phyloP scores from a whole-genome alignment of 2,888 invertebrate species.

The Acronicta alni region DNA sequence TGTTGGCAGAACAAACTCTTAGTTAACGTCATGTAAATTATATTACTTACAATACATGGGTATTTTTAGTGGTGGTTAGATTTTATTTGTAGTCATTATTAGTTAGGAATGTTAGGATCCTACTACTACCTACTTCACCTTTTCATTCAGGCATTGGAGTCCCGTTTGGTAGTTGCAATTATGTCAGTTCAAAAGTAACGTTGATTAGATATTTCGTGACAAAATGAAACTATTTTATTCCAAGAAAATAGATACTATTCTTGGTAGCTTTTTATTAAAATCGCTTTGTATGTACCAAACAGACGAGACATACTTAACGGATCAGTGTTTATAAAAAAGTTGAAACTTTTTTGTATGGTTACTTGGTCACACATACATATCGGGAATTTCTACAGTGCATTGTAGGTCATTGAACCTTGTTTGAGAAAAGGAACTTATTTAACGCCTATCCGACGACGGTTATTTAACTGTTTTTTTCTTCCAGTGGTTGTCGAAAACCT shows the following conservation, averaged over 20 bases:
- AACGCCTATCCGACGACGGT: slow-evolving; percentile 42
- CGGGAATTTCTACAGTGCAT: slow-evolving; percentile 28
- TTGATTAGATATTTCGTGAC: no score
- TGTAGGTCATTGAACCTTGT: slow-evolving; percentile 44
- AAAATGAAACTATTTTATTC: no score
- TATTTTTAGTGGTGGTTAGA: no score
- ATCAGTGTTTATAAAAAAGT: slow-evolving; percentile 27
- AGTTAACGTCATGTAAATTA: slow-evolving; percentile 21
- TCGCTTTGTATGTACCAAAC: slow-evolving; percentile 15
- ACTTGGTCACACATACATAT: slow-evolving; percentile 21
- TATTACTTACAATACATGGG: not conserved
- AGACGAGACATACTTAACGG: slow-evolving; percentile 8
- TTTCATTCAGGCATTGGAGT: no score
- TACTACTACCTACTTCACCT: no score
- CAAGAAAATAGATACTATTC: no score
- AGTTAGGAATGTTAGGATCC: no score
- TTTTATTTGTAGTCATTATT: no score
- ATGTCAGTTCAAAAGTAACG: no score
- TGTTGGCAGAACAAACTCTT: slow-evolving; percentile 35
- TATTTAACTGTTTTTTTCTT: slow-evolving; percentile 52
- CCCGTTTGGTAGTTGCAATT: no score
- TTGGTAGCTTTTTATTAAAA: not conserved
- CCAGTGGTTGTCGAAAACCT: slow-evolving; percentile 55
- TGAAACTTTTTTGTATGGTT: slow-evolving; percentile 20
- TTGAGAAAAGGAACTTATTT: slow-evolving; percentile 47